Conservation (phyloP, 2,797 vertebrate genomes). For the Sardinella longiceps region DNA sequence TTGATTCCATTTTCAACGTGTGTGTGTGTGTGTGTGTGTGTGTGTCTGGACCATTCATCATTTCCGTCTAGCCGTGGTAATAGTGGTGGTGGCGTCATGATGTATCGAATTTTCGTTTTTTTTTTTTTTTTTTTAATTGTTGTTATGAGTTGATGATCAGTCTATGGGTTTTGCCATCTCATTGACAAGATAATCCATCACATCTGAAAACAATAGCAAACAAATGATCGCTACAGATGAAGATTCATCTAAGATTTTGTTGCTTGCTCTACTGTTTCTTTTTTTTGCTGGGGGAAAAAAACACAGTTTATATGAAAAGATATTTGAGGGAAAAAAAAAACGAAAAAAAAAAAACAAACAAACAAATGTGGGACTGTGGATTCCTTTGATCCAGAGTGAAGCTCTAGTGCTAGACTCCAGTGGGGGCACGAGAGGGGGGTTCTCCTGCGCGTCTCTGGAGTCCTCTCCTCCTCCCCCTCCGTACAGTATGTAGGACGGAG, state of each 20-base stretch:
- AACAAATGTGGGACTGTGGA: background rate
- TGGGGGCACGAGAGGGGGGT: background rate
- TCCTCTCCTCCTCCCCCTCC: background rate
- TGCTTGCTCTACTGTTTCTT: background rate
- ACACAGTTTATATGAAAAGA: background rate
- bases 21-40: background rate
- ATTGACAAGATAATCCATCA: background rate
- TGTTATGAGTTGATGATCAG: background rate
- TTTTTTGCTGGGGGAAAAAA: background rate
- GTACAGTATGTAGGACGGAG: conserved; percentile 35
- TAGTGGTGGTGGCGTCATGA: background rate
- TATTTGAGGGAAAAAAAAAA: background rate
- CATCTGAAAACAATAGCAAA: background rate
- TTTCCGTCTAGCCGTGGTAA: too few relatives aligned
- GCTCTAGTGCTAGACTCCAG: background rate
- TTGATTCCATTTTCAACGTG: conserved; percentile 15
- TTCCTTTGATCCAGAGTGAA: background rate
- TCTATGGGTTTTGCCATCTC: background rate
- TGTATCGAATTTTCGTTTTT: too few relatives aligned
- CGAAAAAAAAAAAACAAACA: background rate
- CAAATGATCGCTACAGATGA: background rate
- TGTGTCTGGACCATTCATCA: background rate
- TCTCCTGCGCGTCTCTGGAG: background rate
- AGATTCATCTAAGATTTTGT: background rate
- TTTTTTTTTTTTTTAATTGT: too few relatives aligned